Percentiles rank a stretch among this genome's conserved stretches.
These are phyloP conservation scores for Lasaia peninsularis DNA, from an alignment of 1,140 invertebrate species.

Conservation along the genomic window DNA sequence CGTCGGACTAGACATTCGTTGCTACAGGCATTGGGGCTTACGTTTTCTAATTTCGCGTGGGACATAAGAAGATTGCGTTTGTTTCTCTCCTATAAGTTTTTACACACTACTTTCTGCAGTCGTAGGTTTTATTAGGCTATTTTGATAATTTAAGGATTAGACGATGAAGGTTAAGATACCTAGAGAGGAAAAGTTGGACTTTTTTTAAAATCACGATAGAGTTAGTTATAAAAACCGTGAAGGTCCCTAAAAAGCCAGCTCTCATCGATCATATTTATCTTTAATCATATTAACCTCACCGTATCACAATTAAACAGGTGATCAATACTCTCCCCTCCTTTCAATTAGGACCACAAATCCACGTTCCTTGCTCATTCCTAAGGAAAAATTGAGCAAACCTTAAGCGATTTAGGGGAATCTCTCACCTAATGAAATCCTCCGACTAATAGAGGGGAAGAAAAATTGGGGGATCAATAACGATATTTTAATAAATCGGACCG, in stretches of 20 bases:
- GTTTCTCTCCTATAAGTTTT: too few species aligned
- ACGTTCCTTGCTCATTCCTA: slow-evolving; percentile 19
- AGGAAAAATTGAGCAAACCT: slow-evolving; percentile 23
- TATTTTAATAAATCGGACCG: slow-evolving; percentile 22
- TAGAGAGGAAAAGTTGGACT: too few species aligned
- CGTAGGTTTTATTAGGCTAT: too few species aligned
- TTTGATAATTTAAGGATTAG: too few species aligned
- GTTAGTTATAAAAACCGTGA: too few species aligned
- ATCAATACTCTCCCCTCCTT: slow-evolving; percentile 13
- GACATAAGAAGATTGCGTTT: too few species aligned
- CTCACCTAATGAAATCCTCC: slow-evolving; percentile 24
- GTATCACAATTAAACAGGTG: neutral
- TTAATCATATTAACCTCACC: neutral
- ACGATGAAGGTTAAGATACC: too few species aligned
- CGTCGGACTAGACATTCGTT: too few species aligned
- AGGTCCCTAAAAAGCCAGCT: neutral
- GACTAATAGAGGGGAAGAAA: slow-evolving; percentile 21
- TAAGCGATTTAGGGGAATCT: slow-evolving; percentile 26
- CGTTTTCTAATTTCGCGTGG: too few species aligned
- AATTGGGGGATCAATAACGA: slow-evolving; percentile 18
- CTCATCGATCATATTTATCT: neutral
- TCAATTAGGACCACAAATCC: slow-evolving; percentile 23
- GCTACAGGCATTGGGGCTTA: too few species aligned
- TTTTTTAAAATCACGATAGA: too few species aligned
- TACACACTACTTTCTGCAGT: too few species aligned